A percentile compares a stretch with the other conserved stretches of the same genome.
Conservation (phyloP, 1,140 invertebrate species). For the Daktulosphaira vitifoliae region DNA sequence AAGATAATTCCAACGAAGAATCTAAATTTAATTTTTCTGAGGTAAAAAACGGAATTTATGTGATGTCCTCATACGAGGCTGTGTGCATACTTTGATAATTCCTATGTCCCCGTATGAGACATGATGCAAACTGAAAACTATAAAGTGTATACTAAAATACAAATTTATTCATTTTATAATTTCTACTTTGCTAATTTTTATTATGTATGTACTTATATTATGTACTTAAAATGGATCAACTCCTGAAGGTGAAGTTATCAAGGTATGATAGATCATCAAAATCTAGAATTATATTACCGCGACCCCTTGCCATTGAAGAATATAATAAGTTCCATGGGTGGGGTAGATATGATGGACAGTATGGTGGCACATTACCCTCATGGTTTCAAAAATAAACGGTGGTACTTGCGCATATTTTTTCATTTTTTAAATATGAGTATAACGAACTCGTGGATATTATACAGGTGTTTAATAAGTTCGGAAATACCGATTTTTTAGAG, state of each 20-base stretch:
- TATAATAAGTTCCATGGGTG: constrained; percentile 42
- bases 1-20: too few relatives aligned
- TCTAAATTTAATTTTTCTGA: too few relatives aligned
- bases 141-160: too few relatives aligned
- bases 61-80: too few relatives aligned
- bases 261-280: constrained; percentile 35
- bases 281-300: constrained; percentile 28
- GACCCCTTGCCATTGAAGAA: constrained; percentile 37
- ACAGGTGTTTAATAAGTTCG: too few relatives aligned
- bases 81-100: too few relatives aligned
- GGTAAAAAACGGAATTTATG: too few relatives aligned
- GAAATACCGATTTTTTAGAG: too few relatives aligned
- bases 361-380: constrained; percentile 39
- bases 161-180: too few relatives aligned
- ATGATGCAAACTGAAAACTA: too few relatives aligned
- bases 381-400: constrained; percentile 37
- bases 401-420: constrained; percentile 39
- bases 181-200: too few relatives aligned
- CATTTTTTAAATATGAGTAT: constrained; percentile 39
- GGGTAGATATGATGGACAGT: constrained; percentile 40
- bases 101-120: too few relatives aligned
- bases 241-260: constrained; percentile 24
- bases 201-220: constrained; percentile 14
- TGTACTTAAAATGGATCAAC: not conserved
- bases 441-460: constrained; percentile 40